Conservation (phyloP, 2,888 invertebrate species). For the Lasioglossum malachurum region DNA sequence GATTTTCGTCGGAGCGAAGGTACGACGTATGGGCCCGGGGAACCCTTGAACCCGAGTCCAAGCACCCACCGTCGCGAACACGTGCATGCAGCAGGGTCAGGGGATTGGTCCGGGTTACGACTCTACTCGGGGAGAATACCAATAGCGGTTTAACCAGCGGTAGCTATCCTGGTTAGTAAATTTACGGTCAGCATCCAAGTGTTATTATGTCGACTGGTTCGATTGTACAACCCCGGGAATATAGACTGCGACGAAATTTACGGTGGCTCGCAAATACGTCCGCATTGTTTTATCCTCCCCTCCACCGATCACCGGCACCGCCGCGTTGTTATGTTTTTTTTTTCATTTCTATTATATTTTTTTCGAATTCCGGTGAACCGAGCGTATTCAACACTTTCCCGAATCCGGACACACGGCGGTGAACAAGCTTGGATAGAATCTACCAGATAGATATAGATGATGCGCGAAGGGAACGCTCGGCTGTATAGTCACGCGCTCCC, state of each 20-base stretch:
- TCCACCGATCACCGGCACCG: not conserved
- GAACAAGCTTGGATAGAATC: slow-evolving; percentile 38
- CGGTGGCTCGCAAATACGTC: slow-evolving; percentile 43
- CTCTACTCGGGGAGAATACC: slow-evolving; percentile 71
- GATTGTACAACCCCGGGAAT: slow-evolving; percentile 71
- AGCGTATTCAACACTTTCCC: slow-evolving; percentile 18
- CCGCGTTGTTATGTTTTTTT: slow-evolving; percentile 36
- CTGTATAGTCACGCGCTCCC: not conserved
- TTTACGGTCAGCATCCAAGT: slow-evolving; percentile 76
- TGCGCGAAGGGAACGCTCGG: not conserved
- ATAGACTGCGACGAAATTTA: slow-evolving; percentile 74
- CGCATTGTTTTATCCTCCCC: slow-evolving; percentile 54
- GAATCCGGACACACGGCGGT: slow-evolving; percentile 5
- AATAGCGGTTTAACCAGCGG: slow-evolving; percentile 70
- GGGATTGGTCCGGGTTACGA: slow-evolving; percentile 24
- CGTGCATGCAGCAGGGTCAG: slow-evolving; percentile 1
- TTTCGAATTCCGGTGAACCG: not conserved
- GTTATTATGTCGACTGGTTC: slow-evolving; percentile 78
- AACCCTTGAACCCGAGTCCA: slow-evolving; percentile 1
- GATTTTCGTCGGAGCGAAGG: slow-evolving; percentile 26
- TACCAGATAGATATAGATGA: not conserved
- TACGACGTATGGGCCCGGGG: slow-evolving; percentile 6
- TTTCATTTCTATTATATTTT: slow-evolving; percentile 53
- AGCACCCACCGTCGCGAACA: slow-evolving; percentile 27
- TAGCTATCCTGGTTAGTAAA: slow-evolving; percentile 69